phyloP scores from a whole-genome alignment of 2,797 vertebrate genomes.

The Sebastolobus altivelis region DNA sequence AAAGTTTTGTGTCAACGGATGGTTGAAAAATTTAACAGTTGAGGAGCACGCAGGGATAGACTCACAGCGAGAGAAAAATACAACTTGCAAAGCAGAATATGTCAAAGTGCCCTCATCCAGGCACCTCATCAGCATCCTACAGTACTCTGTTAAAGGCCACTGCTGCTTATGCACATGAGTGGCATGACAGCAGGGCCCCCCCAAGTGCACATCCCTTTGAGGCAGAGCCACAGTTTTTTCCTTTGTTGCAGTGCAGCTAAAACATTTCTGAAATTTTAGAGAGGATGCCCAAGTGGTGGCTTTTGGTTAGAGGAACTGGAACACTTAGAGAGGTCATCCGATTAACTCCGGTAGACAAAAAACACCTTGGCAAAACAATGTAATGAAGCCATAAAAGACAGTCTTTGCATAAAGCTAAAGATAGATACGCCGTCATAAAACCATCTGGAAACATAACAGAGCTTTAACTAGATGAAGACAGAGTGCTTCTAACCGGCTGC shows the following conservation, averaged over 20 bases:
- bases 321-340: conserved; percentile 6
- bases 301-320: conserved; percentile 34
- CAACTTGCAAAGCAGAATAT: conserved; percentile 45
- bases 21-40: conserved; percentile 55
- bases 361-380: conserved; percentile 12
- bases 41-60: conserved; percentile 29
- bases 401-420: conserved; percentile 11
- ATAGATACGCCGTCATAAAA: conserved; percentile 13
- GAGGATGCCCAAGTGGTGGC: conserved; percentile 17
- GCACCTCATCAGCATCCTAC: conserved; percentile 59
- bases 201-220: conserved; percentile 39
- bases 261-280: conserved; percentile 44
- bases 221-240: conserved; percentile 27
- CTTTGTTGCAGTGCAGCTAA: conserved; percentile 50
- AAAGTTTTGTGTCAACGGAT: conserved; percentile 54
- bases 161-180: conserved; percentile 50
- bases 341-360: background rate
- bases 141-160: conserved; percentile 49
- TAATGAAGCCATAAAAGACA: conserved; percentile 16
- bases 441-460: conserved; percentile 25
- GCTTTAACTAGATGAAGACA: conserved; percentile 41
- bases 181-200: conserved; percentile 41
- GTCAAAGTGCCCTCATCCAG: conserved; percentile 52
- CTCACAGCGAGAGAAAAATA: conserved; percentile 37
- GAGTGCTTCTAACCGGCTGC: conserved; percentile 13